Base-by-base conservation (phyloP, 2,888 invertebrate genomes). In the Netelia virgata region DNA sequence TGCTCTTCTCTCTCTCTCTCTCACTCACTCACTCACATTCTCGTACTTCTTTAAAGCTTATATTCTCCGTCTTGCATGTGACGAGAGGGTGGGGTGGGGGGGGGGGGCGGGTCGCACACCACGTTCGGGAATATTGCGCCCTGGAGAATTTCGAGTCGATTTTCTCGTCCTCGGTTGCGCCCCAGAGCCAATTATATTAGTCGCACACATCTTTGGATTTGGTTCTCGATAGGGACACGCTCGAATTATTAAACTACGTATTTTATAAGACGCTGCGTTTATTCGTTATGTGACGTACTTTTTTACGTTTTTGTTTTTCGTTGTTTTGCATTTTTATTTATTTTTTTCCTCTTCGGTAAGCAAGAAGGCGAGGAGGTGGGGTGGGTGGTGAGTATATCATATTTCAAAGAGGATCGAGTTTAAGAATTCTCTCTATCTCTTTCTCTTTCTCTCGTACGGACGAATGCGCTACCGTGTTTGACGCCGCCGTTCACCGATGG, bases 181-280 rank as follows among this genome's bases (percentile, higher is more conserved):
- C 55, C 80, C 75, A 75, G 78, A 82, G 76, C 84, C 81, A 84
- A 86, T 86, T 84, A 72, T 68, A 83, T 76, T 73, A 73, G n/a
- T 53, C 20, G 59, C 18, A 16, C 61, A 74, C 69, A 73, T 18
- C 20, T 20, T 43, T 61, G 16, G 41, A 55, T 36, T 81, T 83
- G 18, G 36, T 50, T 70, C 69, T 68, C 70, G 75, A 86, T 87
- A 86, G 84, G 72, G 53, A 23, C 63, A 68, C 69, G n/a, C 23
- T 20, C 53, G 20, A 59, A 43, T 57, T 57, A 63, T 75, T 61
- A 23, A 69, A 68, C 68, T 69, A 61, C 20, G n/a, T 61, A 63
- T 43, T 16, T 23, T 61, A 63, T 61, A 16, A 10, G 18, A 23
- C n/a, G 1, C 20, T 43, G 61, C n/a, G 11, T 20, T n/a, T 16